Evolutionary conservation across 2,888 invertebrate genomes (phyloP), one percentile per base, ranked within the genome.

Genomic region (Chesias legatella): DNA sequence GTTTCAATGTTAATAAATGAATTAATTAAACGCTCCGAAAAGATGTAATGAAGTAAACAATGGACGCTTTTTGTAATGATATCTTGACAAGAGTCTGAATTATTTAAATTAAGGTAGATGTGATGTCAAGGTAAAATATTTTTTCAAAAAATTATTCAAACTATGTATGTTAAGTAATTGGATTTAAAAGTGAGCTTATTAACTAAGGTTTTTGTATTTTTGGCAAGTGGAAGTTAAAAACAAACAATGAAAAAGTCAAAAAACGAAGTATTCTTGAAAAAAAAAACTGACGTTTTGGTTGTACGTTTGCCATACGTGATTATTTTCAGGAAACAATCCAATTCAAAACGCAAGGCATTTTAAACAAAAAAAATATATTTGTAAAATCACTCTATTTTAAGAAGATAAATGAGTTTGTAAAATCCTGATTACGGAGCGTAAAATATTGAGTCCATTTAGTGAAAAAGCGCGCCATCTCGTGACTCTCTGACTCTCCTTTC

Each of bases 1-100:
- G 74, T 80, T 78, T 81, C 77, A 82, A 79, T 79, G 73, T 68
- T 79, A 81, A 78, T 80, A 79, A 79, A 77, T 66, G 70, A 74
- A 75, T 80, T 76, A 79, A 79, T 73, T 73, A 66, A 53, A 61
- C 62, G 67, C 67, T 73, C 71, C 60, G 61, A 68, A 64, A 70
- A 59, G 56, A 45, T 60, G 70, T 67, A 69, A 72, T 68, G 63
- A 63, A 63, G 60, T 61, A 63, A 67, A 75, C 72, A 74, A 70
- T 52, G 60, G 54, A 67, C 58, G 58, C 58, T 56, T 58, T 63
- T 55, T 48, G 22, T 35, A 33, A 43, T 43, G 51, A 64, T 66
- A 58, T 55, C 54, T 53, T 48, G 27, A 31, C 56, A 52, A 63
- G 67, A 71, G 48, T 61, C 44, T 36, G 49, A 49, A 54, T 54